phyloP scores from a whole-genome alignment of 2,113 vertebrate species.

The Pelodiscus sinensis region DNA sequence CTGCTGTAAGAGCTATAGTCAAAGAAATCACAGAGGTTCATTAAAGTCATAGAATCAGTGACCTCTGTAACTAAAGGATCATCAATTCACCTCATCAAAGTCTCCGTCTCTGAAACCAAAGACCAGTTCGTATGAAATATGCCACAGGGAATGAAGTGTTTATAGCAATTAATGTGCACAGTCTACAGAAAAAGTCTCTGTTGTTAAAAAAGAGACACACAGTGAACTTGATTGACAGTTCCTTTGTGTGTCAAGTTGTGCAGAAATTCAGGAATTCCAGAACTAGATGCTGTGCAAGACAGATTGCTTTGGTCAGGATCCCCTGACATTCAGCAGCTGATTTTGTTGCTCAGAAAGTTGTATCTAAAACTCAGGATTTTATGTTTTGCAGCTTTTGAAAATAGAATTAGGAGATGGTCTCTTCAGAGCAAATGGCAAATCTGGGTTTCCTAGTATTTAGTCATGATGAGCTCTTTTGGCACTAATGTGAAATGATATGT shows the following conservation, averaged over 20 bases:
- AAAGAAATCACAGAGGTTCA: too few species aligned
- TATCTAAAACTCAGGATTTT: not conserved
- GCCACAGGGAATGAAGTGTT: not conserved
- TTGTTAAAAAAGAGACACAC: not conserved
- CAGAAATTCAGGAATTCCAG: not conserved
- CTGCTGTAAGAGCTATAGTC: too few species aligned
- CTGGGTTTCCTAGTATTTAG: constrained; percentile 29
- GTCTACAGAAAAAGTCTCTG: not conserved
- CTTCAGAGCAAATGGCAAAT: not conserved
- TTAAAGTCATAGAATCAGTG: too few species aligned
- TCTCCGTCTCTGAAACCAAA: not conserved
- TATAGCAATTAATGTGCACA: not conserved
- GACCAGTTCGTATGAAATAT: not conserved
- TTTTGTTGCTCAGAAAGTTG: not conserved
- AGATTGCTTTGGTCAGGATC: constrained; percentile 1
- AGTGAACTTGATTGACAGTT: not conserved
- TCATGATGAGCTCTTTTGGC: not conserved
- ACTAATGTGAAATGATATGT: not conserved
- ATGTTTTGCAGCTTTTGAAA: constrained; percentile 23
- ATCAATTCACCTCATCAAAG: not conserved
- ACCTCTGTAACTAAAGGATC: not conserved
- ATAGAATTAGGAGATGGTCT: not conserved
- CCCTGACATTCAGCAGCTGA: not conserved
- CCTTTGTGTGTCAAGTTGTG: not conserved
- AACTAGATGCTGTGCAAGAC: not conserved